Conservation (phyloP, 2,113 vertebrate species). For the Oncorhynchus keta region DNA sequence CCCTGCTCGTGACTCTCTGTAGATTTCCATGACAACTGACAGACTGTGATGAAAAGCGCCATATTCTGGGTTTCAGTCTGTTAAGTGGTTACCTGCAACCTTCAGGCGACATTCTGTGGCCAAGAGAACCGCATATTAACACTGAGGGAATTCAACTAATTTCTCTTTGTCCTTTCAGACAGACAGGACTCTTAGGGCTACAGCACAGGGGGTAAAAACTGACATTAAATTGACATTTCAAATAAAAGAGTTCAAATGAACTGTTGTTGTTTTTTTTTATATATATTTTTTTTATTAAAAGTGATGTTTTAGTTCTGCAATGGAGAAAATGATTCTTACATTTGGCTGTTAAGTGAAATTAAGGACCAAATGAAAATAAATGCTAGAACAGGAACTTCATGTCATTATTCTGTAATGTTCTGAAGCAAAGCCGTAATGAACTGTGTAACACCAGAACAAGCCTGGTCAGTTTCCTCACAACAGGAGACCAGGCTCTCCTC, state of each 20-base stretch:
- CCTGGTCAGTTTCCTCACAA: no score
- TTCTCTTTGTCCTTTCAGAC: background rate
- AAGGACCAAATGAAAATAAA: conserved; percentile 16
- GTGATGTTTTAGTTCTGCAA: background rate
- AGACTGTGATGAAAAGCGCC: conserved; percentile 19
- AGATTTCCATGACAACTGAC: conserved; percentile 46
- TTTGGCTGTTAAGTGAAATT: background rate
- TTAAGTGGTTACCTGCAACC: conserved; percentile 1
- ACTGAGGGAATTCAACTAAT: background rate
- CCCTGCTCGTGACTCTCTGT: conserved; percentile 8
- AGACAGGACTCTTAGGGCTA: background rate
- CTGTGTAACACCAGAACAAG: no score
- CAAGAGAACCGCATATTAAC: background rate
- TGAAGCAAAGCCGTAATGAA: no score
- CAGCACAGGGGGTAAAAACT: background rate
- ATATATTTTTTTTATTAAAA: background rate
- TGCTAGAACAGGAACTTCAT: conserved; percentile 23
- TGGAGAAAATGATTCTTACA: background rate
- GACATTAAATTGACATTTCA: background rate
- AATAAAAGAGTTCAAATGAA: no score
- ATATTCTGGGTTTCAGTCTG: conserved; percentile 10
- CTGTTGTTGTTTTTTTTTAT: no score
- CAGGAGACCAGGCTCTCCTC: no score
- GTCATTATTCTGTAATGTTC: conserved; percentile 42
- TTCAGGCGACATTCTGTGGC: conserved; percentile 1